Percentiles rank a stretch among this genome's conserved stretches.
Evolutionary conservation across 2,888 invertebrate genomes (phyloP).

Genomic region (Thyatira batis): DNA sequence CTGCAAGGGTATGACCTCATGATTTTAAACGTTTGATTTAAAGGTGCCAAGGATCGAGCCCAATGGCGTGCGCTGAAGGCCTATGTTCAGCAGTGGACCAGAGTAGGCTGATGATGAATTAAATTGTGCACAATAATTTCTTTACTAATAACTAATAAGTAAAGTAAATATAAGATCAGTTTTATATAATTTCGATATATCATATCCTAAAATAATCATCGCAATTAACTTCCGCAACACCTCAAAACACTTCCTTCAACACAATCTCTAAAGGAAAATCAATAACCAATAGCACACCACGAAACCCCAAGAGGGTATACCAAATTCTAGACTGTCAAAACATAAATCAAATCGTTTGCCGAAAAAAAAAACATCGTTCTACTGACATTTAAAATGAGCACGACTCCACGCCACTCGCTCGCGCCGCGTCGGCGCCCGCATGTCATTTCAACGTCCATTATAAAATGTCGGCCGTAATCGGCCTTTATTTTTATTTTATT

Average conservation of each 20-base stretch:
- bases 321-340: background rate
- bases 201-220: too few species aligned
- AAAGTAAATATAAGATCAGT: too few species aligned
- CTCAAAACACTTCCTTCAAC: too few species aligned
- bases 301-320: background rate
- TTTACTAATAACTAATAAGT: too few species aligned
- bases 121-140: too few species aligned
- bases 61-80: too few species aligned
- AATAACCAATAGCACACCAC: background rate
- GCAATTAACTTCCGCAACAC: too few species aligned
- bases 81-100: too few species aligned
- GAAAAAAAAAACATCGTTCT: slow-evolving; percentile 11
- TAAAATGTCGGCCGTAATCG: slow-evolving; percentile 80
- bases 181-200: too few species aligned
- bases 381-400: slow-evolving; percentile 34
- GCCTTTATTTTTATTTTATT: slow-evolving; percentile 81
- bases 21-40: background rate
- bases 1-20: too few species aligned
- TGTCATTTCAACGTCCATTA: slow-evolving; percentile 79
- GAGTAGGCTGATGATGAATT: too few species aligned
- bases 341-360: background rate
- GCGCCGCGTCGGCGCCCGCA: slow-evolving; percentile 73
- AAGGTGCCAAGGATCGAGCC: too few species aligned
- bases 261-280: background rate
- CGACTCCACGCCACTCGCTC: slow-evolving; percentile 12